Evolutionary conservation across 2,113 vertebrate species (phyloP).

Genomic region (Hiodon alosoides): DNA sequence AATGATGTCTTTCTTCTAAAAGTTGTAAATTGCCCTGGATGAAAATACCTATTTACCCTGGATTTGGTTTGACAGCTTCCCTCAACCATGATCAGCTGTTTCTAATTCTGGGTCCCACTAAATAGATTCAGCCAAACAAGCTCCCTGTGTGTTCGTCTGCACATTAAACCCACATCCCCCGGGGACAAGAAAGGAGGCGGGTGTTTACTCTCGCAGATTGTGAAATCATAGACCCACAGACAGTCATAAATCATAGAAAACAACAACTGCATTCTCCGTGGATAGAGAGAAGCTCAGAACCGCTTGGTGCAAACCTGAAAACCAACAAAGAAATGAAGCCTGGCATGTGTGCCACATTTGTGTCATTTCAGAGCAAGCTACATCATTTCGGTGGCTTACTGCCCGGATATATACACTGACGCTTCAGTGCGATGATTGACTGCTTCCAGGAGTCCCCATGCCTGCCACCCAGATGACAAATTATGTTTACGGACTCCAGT

Average conservation of each 20-base stretch:
- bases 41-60: background rate
- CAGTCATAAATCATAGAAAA: background rate
- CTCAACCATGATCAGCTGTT: background rate
- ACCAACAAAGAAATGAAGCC: too few species aligned
- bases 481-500: background rate
- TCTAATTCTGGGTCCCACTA: background rate
- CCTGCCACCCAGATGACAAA: background rate
- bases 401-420: background rate
- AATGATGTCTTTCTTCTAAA: background rate
- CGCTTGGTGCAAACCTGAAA: too few species aligned
- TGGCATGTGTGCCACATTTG: too few species aligned
- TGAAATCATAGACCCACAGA: background rate
- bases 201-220: background rate
- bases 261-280: background rate
- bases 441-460: background rate
- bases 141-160: background rate
- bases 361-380: too few species aligned
- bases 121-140: background rate
- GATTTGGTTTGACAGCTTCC: background rate
- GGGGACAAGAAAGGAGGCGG: background rate
- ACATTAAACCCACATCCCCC: background rate
- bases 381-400: background rate
- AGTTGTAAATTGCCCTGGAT: background rate
- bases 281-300: too few species aligned
- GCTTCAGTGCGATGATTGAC: background rate